These are phyloP conservation scores for Eunapius fragilis DNA, from an alignment of 37 sponge, comb jelly and placozoan genomes.

Conservation along the genomic window DNA sequence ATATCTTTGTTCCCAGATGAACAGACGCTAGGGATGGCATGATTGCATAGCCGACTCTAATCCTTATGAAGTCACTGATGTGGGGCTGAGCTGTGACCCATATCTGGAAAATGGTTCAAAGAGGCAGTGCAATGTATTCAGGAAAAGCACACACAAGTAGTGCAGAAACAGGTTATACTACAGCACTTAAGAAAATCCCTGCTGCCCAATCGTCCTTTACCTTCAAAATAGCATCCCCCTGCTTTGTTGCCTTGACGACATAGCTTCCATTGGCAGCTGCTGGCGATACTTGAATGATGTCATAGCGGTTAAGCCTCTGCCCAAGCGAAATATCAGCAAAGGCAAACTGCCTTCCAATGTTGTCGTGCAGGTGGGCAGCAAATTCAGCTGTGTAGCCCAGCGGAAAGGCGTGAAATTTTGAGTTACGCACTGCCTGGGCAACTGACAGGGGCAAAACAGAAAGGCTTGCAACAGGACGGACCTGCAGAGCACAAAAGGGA, in stretches of 20 bases:
- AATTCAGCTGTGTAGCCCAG: constrained; percentile 83
- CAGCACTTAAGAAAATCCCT: too few species aligned
- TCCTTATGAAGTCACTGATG: constrained; percentile 63
- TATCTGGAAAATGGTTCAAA: constrained; percentile 12
- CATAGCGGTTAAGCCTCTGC: constrained; percentile 60
- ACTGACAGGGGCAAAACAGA: constrained; percentile 63
- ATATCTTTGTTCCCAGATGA: constrained; percentile 72
- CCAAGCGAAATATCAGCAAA: constrained; percentile 50
- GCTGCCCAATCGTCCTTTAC: neutral
- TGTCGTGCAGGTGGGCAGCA: constrained; percentile 69
- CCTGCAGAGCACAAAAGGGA: constrained; percentile 2
- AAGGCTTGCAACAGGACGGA: constrained; percentile 53
- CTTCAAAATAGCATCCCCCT: constrained; percentile 74
- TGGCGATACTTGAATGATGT: constrained; percentile 59
- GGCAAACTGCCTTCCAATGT: constrained; percentile 67
- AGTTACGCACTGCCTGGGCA: constrained; percentile 63
- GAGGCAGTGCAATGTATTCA: too few species aligned
- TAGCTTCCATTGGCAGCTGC: constrained; percentile 58
- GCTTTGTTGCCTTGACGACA: constrained; percentile 62
- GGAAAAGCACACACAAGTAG: too few species aligned
- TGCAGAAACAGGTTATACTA: too few species aligned
- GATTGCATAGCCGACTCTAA: constrained; percentile 79
- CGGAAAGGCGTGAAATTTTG: constrained; percentile 80
- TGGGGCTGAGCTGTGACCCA: constrained; percentile 43
- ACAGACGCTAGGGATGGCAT: constrained; percentile 74